These are phyloP conservation scores for Enteromius thamalakanensis DNA, from an alignment of 2,797 vertebrate species.

Conservation along the genomic window DNA sequence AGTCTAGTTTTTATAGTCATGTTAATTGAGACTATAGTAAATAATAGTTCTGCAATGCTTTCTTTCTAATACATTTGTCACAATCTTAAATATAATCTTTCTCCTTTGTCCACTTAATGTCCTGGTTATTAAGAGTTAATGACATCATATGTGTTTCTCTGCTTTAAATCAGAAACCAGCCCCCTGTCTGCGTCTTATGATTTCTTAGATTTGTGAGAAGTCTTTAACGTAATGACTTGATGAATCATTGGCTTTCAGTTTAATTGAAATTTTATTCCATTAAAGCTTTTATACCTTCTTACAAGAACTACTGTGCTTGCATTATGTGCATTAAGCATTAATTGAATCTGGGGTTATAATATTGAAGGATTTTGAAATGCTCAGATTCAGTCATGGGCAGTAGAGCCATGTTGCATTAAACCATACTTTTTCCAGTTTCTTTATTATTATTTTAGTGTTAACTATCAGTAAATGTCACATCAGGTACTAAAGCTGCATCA, in stretches of 20 bases:
- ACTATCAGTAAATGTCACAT: background rate
- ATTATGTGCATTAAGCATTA: conserved; percentile 12
- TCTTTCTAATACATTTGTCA: background rate
- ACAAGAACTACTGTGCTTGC: background rate
- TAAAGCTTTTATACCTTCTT: conserved; percentile 12
- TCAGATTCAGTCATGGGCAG: background rate
- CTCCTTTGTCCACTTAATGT: background rate
- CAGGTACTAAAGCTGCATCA: background rate
- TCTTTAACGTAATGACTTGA: background rate
- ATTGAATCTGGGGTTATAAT: conserved; percentile 8
- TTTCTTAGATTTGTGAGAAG: background rate
- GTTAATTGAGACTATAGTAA: background rate
- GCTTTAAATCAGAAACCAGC: conserved; percentile 9
- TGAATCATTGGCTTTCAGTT: conserved; percentile 10
- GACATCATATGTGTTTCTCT: background rate
- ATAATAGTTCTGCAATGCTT: background rate
- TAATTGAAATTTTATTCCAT: background rate
- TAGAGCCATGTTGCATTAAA: background rate
- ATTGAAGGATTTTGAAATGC: background rate
- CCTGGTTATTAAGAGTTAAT: background rate
- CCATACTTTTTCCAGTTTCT: background rate
- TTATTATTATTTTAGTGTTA: background rate
- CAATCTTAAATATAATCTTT: background rate
- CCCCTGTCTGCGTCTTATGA: background rate
- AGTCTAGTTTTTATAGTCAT: background rate